Base-by-base conservation (phyloP, 2,888 invertebrate species). In the Tenodera sinensis region DNA sequence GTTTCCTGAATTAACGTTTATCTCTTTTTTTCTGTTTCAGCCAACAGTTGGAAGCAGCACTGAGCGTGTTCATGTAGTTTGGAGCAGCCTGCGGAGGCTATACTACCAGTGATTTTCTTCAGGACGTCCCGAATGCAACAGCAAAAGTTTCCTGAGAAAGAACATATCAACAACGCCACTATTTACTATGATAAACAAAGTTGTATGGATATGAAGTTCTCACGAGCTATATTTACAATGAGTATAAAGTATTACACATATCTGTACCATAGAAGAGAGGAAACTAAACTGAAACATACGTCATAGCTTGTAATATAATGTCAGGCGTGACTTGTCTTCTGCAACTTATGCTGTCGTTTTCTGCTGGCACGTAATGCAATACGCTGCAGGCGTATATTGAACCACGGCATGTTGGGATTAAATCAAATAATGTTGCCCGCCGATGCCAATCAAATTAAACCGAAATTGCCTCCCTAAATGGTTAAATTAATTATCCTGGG, bases 11-110 rank as follows among this genome's bases (percentile, higher is more conserved):
- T 42, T 42, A 42, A 42, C 12, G 12, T 42, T 1, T 42, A 42
- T 88, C 27, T 87, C 7, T 83, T 34, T 84, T 25, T 87, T 84
- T 2, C 42, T 87, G 42, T 89, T 94, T 90, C 95, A 96, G 97
- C 97, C 92, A 97, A 97, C 95, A 97, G 96, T 95, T 97, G 97
- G 97, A 97, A 97, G 94, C 97, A 97, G 93, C 97, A 97, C 94
- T 96, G 90, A 91, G 83, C 42, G 25, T 82, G 4, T 34, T 12
- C 27, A 71, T 54, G 28, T 7, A 20, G 12, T 54, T 81, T 71
- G 54, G 25, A 71, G 54, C 54, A 20, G 25, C 20, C 54, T 71
- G 6, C 20, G 6, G 2, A 2, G 25, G 34, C 28, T 47, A 6
- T 42, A 20, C 54, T 54, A 20, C 20, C 1, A 71, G 54, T 20